Conservation (phyloP, 2,888 invertebrate genomes). For the Neria commutata region DNA sequence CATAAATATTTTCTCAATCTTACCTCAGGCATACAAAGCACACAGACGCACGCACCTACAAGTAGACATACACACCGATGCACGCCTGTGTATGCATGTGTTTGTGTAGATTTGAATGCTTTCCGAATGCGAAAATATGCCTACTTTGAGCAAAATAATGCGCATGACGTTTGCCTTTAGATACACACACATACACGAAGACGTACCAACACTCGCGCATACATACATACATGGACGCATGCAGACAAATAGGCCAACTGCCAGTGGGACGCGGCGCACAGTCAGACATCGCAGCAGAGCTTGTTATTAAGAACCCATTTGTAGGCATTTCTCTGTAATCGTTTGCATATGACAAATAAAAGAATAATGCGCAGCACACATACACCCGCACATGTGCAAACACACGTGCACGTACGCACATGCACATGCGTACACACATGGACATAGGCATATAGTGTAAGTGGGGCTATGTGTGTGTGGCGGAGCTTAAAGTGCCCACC, state of each 20-base stretch:
- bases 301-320: conserved; percentile 38
- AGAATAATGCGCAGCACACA: background rate
- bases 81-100: background rate
- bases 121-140: conserved; percentile 11
- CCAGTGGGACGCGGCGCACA: background rate
- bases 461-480: too few relatives aligned
- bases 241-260: background rate
- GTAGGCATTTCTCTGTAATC: conserved; percentile 30
- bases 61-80: background rate
- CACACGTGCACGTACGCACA: too few relatives aligned
- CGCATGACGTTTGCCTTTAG: conserved; percentile 12
- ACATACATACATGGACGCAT: background rate
- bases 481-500: too few relatives aligned
- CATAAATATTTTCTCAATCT: conserved; percentile 17
- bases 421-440: too few relatives aligned
- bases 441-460: too few relatives aligned
- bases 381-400: background rate
- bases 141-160: conserved; percentile 19
- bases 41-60: background rate
- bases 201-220: conserved; percentile 1
- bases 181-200: background rate
- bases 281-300: conserved; percentile 16
- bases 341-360: conserved; percentile 25
- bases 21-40: conserved; percentile 13
- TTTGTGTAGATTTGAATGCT: background rate